phyloP scores from a whole-genome alignment of 2,888 invertebrate genomes.

The Ferdinandea cuprea region DNA sequence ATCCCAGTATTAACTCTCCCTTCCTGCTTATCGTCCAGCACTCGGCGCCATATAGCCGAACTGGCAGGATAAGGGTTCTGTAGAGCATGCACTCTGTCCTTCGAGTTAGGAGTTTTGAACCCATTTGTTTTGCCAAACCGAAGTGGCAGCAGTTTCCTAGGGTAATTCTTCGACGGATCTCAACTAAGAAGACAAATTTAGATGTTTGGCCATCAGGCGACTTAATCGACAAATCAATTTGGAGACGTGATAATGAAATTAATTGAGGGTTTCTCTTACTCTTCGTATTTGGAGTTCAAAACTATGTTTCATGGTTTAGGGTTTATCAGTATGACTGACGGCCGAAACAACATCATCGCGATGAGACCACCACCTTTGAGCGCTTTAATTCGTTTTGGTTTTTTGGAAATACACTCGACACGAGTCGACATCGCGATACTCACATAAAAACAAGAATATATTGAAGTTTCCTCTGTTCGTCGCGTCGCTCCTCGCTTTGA shows the following conservation, averaged over 20 bases:
- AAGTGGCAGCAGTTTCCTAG: too few species aligned
- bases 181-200: slow-evolving; percentile 75
- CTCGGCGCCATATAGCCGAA: too few species aligned
- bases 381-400: slow-evolving; percentile 70
- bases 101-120: too few species aligned
- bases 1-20: too few species aligned
- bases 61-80: too few species aligned
- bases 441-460: slow-evolving; percentile 68
- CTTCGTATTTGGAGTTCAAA: too few species aligned
- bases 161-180: too few species aligned
- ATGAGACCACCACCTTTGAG: slow-evolving; percentile 70
- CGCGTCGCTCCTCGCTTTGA: slow-evolving; percentile 61
- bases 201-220: slow-evolving; percentile 74
- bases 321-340: slow-evolving; percentile 65
- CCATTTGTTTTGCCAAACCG: too few species aligned
- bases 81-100: too few species aligned
- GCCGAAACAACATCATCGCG: slow-evolving; percentile 48
- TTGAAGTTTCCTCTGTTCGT: slow-evolving; percentile 48
- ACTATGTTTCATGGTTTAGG: slow-evolving; percentile 68
- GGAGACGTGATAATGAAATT: slow-evolving; percentile 77
- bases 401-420: slow-evolving; percentile 54
- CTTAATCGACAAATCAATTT: slow-evolving; percentile 76
- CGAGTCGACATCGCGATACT: slow-evolving; percentile 22
- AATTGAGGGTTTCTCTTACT: slow-evolving; percentile 77
- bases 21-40: too few species aligned